Evolutionary conservation across 2,113 vertebrate species (phyloP).

Genomic region (Opisthocomus hoazin): DNA sequence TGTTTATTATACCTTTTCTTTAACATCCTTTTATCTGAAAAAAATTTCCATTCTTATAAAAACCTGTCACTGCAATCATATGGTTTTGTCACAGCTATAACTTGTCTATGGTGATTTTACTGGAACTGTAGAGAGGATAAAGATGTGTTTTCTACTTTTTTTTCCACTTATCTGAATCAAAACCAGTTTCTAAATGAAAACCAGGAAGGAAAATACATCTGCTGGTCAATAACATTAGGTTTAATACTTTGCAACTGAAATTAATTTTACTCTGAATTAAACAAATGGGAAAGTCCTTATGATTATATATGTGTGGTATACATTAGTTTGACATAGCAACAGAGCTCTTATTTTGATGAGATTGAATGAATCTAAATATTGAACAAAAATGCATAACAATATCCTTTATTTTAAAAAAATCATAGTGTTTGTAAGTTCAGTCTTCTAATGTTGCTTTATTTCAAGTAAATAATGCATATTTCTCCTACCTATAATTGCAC

Average conservation of each 20-base stretch:
- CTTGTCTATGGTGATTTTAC: not conserved
- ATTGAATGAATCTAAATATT: not conserved
- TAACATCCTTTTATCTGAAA: not conserved
- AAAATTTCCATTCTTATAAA: not conserved
- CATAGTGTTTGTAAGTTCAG: not conserved
- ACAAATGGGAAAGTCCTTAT: not conserved
- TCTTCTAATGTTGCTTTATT: not conserved
- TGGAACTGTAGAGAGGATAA: not conserved
- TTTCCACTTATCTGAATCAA: not conserved
- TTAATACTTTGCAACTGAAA: not conserved
- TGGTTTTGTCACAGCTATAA: not conserved
- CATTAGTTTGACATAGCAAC: not conserved
- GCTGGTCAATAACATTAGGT: not conserved
- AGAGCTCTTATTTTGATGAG: not conserved
- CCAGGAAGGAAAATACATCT: not conserved
- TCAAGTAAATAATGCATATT: not conserved
- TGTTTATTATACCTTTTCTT: not conserved
- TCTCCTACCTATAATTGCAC: not conserved
- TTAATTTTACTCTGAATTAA: not conserved
- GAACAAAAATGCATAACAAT: not conserved
- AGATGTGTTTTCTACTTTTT: not conserved
- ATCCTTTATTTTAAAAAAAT: not conserved
- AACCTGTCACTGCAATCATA: not conserved
- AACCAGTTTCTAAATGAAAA: not conserved
- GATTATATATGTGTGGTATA: not conserved